phyloP scores from a whole-genome alignment of 2,797 vertebrate genomes.

The Decapterus maruadsi region DNA sequence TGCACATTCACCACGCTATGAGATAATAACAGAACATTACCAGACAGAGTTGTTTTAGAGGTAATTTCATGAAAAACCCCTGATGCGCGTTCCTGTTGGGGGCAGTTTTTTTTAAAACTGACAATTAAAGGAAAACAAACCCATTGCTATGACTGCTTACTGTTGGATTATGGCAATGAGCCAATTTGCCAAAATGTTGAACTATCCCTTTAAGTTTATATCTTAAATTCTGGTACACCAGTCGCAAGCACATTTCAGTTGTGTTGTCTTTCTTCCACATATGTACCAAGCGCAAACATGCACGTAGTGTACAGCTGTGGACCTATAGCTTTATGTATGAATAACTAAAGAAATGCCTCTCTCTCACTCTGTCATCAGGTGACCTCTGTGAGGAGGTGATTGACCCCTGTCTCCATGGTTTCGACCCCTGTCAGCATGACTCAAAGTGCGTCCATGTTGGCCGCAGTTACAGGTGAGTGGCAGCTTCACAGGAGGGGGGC shows the following conservation, averaged over 20 bases:
- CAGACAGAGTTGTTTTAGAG: too few species aligned
- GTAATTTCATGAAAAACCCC: too few species aligned
- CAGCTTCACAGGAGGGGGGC: background rate
- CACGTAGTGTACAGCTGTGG: background rate
- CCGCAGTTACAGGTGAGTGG: constrained; percentile 90
- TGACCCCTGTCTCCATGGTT: constrained; percentile 90
- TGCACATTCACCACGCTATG: too few species aligned
- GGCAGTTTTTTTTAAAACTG: too few species aligned
- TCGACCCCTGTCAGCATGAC: constrained; percentile 94
- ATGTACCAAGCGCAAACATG: background rate
- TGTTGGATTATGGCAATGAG: too few species aligned
- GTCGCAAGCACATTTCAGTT: background rate
- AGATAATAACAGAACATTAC: too few species aligned
- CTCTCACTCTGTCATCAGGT: constrained; percentile 83
- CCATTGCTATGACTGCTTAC: too few species aligned
- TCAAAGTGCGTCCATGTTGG: constrained; percentile 92
- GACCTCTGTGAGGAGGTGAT: constrained; percentile 96
- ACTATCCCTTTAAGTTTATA: background rate
- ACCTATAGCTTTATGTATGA: background rate
- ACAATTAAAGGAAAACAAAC: too few species aligned
- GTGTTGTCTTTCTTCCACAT: background rate
- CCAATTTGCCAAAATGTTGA: too few species aligned
- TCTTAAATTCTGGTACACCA: background rate
- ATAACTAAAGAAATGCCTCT: background rate
- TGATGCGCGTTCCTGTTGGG: too few species aligned